Base-by-base conservation (phyloP, 2,113 vertebrate genomes). In the Callocephalon fimbriatum region DNA sequence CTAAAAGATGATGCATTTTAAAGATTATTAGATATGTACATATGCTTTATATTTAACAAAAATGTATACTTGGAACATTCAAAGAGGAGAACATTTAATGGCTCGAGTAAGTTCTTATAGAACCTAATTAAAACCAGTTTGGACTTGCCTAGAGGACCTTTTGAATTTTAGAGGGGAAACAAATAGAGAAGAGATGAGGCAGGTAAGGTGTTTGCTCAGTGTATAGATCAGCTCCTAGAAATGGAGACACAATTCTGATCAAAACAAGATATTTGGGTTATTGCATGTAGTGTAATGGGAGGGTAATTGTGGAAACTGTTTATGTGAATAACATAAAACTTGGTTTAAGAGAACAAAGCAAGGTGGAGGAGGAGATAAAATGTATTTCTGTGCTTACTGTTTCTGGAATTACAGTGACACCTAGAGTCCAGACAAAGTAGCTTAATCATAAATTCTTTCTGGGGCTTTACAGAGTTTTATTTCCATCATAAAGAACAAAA, bases 371-470 rank as follows among this genome's bases (percentile, higher is more conserved):
- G 31, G 56, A 95, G 48, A 65, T 38, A 47, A 67, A 79, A 42
- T 66, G 15, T 5, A 19, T 67, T 44, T 62, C 70, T 87, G 47
- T 93, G 38, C 79, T 88, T 37, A 6, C 53, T 78, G 47, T 95
- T 85, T 78, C 68, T 97, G 86, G 83, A 66, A 82, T 78, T 90
- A 93, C 45, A 96, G 88, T 95, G 96, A 97, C 96, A 97, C 89
- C 96, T 96, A 95, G 92, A 96, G 95, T 95, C 88, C 56, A 29
- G 48, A 93, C 51, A 21, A 53, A 93, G 56, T 37, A 65, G 53
- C 37, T 87, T 44, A 67, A 56, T 42, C n/a, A 50, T 23, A 32
- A 72, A 45, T 68, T 90, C 31, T 82, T 61, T 84, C 29, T 66
- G 32, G 7, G 62, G 12, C 19, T 59, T 47, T 48, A 56, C 13